Percentiles rank a stretch among this genome's conserved stretches.
Evolutionary conservation across 2,888 invertebrate genomes (phyloP).

Genomic region (Amphimallon solstitiale): DNA sequence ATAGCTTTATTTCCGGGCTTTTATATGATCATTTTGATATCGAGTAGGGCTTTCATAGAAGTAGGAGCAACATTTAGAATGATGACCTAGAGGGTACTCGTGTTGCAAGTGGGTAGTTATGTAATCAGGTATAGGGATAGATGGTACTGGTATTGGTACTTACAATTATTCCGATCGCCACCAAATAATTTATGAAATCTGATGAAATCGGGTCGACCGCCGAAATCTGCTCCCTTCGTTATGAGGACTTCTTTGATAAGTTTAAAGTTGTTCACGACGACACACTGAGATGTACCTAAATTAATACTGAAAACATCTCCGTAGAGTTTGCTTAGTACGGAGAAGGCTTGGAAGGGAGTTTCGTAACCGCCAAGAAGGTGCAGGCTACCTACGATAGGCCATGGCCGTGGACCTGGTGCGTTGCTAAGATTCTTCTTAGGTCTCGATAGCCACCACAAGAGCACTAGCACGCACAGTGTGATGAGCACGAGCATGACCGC

Average conservation of each 20-base stretch:
- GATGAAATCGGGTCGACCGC: slow-evolving; percentile 83
- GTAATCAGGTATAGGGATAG: too few species aligned
- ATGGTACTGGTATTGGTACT: too few species aligned
- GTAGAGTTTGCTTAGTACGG: slow-evolving; percentile 73
- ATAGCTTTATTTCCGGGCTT: too few species aligned
- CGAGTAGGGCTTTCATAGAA: too few species aligned
- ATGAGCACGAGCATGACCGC: slow-evolving; percentile 60
- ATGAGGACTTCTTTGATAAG: slow-evolving; percentile 80
- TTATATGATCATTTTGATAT: too few species aligned
- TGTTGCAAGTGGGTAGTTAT: too few species aligned
- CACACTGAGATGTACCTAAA: slow-evolving; percentile 74
- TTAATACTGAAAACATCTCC: slow-evolving; percentile 79
- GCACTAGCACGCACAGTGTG: slow-evolving; percentile 57
- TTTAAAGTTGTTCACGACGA: slow-evolving; percentile 79
- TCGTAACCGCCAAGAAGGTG: slow-evolving; percentile 73
- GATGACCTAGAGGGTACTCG: too few species aligned
- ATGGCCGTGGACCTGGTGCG: slow-evolving; percentile 74
- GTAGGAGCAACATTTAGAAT: too few species aligned
- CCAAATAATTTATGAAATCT: slow-evolving; percentile 85
- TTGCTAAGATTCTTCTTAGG: slow-evolving; percentile 50
- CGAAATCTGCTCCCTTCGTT: slow-evolving; percentile 83
- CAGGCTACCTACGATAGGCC: slow-evolving; percentile 78
- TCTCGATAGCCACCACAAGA: slow-evolving; percentile 55
- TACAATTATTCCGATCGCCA: slow-evolving; percentile 87
- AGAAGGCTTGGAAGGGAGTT: slow-evolving; percentile 78